Evolutionary conservation across 2,113 vertebrate species (phyloP).

Genomic region (Varanus salvator): DNA sequence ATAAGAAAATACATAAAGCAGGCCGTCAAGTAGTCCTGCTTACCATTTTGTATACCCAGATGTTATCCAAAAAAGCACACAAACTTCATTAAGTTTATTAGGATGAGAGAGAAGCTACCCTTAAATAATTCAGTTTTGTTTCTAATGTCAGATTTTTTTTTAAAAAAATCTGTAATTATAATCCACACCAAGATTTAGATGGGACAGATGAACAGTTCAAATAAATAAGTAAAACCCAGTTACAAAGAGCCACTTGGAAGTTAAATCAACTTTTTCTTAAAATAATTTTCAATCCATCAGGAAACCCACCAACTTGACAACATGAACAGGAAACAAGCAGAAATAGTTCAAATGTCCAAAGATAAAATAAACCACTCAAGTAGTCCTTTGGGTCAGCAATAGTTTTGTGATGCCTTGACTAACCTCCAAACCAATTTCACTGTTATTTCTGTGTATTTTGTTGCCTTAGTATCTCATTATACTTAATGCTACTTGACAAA

Average conservation of each 20-base stretch:
- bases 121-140: background rate
- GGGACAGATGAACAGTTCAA: background rate
- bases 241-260: background rate
- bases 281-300: background rate
- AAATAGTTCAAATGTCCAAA: background rate
- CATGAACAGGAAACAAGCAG: background rate
- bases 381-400: background rate
- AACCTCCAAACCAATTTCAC: background rate
- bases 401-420: background rate
- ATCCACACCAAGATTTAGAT: background rate
- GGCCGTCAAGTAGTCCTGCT: too few relatives aligned
- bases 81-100: background rate
- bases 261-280: background rate
- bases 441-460: too few relatives aligned
- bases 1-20: too few relatives aligned
- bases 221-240: background rate
- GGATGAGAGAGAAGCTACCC: background rate
- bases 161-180: background rate
- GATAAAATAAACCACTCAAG: slow-evolving; percentile 8
- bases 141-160: background rate
- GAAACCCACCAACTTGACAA: background rate
- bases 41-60: too few relatives aligned
- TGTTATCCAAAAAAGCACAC: background rate
- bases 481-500: background rate
- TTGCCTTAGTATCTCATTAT: background rate